Base-by-base conservation (phyloP, 1,140 invertebrate genomes). In the Pomacea maculata region DNA sequence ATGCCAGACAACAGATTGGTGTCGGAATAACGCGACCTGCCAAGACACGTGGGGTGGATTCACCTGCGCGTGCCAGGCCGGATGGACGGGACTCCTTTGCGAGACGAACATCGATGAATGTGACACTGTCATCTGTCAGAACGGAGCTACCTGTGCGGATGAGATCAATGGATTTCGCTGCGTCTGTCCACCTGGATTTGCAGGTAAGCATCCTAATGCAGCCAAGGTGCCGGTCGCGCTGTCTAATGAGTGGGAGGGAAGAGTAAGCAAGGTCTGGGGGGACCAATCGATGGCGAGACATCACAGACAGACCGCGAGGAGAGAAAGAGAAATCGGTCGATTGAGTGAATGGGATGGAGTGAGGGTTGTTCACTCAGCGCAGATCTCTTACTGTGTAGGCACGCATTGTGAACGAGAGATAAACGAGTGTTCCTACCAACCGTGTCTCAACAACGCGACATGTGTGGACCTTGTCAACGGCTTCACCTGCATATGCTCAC, bases 1-100 rank as follows among this genome's bases (percentile, higher is more conserved):
- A 52, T 85, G 84, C 79, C 54, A 74, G 11, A 70, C 71, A 4
- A 25, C 78, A 9, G 34, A 63, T 82, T 97, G 98, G 11, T 99
- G 98, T 91, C 92, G 97, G 1, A 92, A 99, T n/a, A 96, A 95
- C 25, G 96, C 97, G 0, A 87, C 72, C 6, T 99, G 97, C 85
- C 93, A 94, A 75, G 97, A 98, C 91, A 95, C 95, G 86, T 94
- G 98, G 25, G 96, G 95, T 34, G 94, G 94, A 15, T 98, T 95
- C 88, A 94, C 94, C 84, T 99, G 97, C 88, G 91, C 93, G 45
- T 99, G 97, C 87, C 93, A 93, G 70, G 67, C 45, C n/a, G 91
- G 90, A 72, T 99, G 98, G 97, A 95, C 94, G 17, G 98, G 98
- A n/a, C 92, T 94, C 82, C 93, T 94, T 65, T 99, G 97, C 89